A percentile compares a stretch with the other conserved stretches of the same genome.
Conservation (phyloP, 2,113 vertebrate species). For the Pelecanoides urinatrix region DNA sequence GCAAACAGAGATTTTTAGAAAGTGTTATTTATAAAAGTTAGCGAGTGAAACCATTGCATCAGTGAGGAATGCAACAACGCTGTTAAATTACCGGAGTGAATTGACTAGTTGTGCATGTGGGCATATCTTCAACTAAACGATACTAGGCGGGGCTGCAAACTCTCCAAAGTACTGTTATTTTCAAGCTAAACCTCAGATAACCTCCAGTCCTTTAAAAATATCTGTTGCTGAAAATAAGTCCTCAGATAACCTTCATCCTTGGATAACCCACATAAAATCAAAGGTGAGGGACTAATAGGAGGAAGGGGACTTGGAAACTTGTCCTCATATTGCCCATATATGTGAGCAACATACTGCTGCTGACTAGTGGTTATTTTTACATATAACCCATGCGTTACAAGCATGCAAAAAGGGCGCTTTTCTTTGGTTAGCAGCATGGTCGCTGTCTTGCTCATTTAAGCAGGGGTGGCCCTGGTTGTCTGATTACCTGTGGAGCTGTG, state of each 20-base stretch:
- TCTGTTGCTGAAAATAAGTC: constrained; percentile 58
- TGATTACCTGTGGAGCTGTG: not conserved
- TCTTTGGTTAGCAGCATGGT: not conserved
- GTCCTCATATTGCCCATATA: not conserved
- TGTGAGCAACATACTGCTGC: not conserved
- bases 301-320: not conserved
- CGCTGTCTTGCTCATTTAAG: not conserved
- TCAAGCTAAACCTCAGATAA: constrained; percentile 64
- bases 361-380: not conserved
- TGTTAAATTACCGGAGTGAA: constrained; percentile 52
- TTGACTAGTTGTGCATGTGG: constrained; percentile 60
- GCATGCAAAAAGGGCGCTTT: not conserved
- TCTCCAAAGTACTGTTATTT: constrained; percentile 59
- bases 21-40: constrained; percentile 63
- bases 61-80: constrained; percentile 46
- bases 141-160: constrained; percentile 36
- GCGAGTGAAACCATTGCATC: constrained; percentile 56
- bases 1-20: constrained; percentile 66
- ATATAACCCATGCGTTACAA: not conserved
- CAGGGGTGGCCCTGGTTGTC: not conserved
- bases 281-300: not conserved
- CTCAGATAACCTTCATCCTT: constrained; percentile 60
- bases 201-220: constrained; percentile 55
- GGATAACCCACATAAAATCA: constrained; percentile 39
- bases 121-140: constrained; percentile 54